phyloP scores from a whole-genome alignment of 2,113 vertebrate species.

The Oenanthe oenanthe region DNA sequence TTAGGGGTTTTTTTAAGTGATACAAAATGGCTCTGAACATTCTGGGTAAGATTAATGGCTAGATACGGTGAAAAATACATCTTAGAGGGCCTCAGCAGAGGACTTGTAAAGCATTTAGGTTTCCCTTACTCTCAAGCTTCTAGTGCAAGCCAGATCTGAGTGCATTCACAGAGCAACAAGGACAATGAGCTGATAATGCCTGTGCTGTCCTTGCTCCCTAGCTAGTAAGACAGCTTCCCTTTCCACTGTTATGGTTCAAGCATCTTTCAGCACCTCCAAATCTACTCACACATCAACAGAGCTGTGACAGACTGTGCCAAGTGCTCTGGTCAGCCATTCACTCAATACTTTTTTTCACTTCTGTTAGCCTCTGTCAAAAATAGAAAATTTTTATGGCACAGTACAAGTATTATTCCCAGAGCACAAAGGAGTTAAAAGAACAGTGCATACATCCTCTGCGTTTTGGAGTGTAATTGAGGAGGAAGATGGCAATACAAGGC shows the following conservation, averaged over 20 bases:
- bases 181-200: neutral
- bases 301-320: neutral
- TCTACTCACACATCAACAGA: neutral
- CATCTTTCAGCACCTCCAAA: neutral
- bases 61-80: neutral
- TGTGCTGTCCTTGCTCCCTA: neutral
- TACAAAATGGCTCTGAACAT: neutral
- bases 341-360: neutral
- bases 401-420: neutral
- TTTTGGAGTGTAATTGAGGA: neutral
- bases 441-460: neutral
- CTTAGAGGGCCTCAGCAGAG: neutral
- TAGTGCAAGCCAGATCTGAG: neutral
- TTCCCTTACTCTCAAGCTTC: neutral
- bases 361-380: neutral
- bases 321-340: neutral
- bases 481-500: neutral
- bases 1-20: neutral
- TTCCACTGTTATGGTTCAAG: neutral
- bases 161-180: neutral
- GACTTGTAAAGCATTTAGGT: neutral
- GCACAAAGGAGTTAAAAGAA: neutral
- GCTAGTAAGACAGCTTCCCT: neutral
- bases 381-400: neutral
- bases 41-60: neutral